Percentiles rank a stretch among this genome's conserved stretches.
Evolutionary conservation across 2,113 vertebrate species (phyloP).

Genomic region (Speoplatyrhinus poulsoni): DNA sequence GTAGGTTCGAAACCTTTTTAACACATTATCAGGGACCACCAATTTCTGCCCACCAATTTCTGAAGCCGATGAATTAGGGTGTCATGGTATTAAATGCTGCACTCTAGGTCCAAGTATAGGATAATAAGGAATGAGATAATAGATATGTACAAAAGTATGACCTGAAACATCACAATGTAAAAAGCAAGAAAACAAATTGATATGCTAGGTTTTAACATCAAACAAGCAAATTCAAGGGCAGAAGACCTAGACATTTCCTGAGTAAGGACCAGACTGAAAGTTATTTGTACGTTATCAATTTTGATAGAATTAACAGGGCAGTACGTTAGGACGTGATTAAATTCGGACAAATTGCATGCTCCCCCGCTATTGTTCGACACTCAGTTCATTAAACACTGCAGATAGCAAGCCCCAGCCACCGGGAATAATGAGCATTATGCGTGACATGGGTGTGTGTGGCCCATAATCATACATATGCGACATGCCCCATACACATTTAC

Average conservation of each 20-base stretch:
- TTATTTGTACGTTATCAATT: constrained; percentile 51
- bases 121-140: too few relatives aligned
- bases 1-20: too few relatives aligned
- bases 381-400: constrained; percentile 49
- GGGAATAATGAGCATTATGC: constrained; percentile 36
- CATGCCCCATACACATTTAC: neutral
- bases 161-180: too few relatives aligned
- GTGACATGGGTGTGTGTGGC: constrained; percentile 10
- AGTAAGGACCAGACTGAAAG: constrained; percentile 35
- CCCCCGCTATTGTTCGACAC: constrained; percentile 33
- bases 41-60: too few relatives aligned
- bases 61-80: too few relatives aligned
- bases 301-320: constrained; percentile 52
- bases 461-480: constrained; percentile 12
- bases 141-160: too few relatives aligned
- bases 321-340: constrained; percentile 57
- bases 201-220: neutral
- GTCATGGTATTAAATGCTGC: too few relatives aligned
- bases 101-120: too few relatives aligned
- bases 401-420: constrained; percentile 21
- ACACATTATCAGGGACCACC: too few relatives aligned
- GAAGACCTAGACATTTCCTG: constrained; percentile 46
- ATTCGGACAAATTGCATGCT: constrained; percentile 52
- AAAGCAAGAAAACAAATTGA: neutral
- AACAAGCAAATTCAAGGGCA: constrained; percentile 49